These are phyloP conservation scores for Anodontia alba DNA, from an alignment of 2,888 invertebrate species.

Conservation along the genomic window DNA sequence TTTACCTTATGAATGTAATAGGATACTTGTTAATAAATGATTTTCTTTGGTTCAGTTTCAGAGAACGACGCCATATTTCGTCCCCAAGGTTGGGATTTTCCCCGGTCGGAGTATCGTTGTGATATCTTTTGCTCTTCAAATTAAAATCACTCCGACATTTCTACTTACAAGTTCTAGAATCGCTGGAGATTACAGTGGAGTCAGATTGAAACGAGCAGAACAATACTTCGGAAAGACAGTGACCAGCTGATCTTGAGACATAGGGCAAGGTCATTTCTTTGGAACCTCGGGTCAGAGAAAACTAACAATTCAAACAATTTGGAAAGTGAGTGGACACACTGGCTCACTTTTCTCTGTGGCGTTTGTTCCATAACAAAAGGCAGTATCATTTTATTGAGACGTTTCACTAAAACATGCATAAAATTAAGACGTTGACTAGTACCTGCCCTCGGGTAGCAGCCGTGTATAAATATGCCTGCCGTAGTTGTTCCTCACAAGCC, in stretches of 20 bases:
- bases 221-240: no score
- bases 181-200: no score
- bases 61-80: slow-evolving; percentile 50
- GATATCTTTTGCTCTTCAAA: no score
- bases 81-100: slow-evolving; percentile 32
- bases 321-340: slow-evolving; percentile 54
- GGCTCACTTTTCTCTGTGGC: slow-evolving; percentile 69
- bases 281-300: background rate
- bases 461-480: slow-evolving; percentile 46
- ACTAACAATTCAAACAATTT: background rate
- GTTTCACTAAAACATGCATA: slow-evolving; percentile 56
- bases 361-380: slow-evolving; percentile 78
- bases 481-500: slow-evolving; percentile 56
- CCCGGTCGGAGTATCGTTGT: slow-evolving; percentile 6
- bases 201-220: no score
- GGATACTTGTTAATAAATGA: no score
- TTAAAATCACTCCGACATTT: no score
- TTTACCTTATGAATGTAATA: no score
- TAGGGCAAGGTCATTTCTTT: slow-evolving; percentile 52
- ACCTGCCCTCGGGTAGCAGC: slow-evolving; percentile 55
- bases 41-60: slow-evolving; percentile 15
- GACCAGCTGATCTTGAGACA: background rate
- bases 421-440: slow-evolving; percentile 62
- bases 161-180: no score
- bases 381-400: slow-evolving; percentile 73